Percentiles rank a stretch among this genome's conserved stretches.
Conservation (phyloP, 1,140 invertebrate genomes). For the Dendroctonus valens region DNA sequence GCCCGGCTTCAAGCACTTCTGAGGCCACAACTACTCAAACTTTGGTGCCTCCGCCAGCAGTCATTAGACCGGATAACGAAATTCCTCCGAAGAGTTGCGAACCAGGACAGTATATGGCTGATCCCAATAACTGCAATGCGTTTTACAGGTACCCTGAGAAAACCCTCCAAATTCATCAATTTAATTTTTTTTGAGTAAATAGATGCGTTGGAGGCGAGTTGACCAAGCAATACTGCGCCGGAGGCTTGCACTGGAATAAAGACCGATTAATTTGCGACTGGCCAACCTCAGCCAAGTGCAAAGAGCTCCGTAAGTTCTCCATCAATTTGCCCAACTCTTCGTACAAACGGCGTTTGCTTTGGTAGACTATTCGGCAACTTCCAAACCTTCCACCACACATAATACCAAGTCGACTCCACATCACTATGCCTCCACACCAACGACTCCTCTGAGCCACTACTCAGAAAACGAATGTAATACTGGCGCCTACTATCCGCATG, state of each 20-base stretch:
- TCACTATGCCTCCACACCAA: constrained; percentile 16
- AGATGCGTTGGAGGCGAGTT: constrained; percentile 70
- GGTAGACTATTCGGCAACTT: constrained; percentile 10
- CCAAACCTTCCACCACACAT: constrained; percentile 6
- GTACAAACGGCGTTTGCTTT: background rate
- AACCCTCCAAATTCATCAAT: background rate
- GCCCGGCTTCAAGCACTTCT: too few relatives aligned
- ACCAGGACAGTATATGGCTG: constrained; percentile 64
- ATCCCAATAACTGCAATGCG: constrained; percentile 68
- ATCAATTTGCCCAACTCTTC: background rate
- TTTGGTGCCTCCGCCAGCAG: constrained; percentile 48
- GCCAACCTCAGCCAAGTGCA: constrained; percentile 71
- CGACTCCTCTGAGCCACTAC: constrained; percentile 12
- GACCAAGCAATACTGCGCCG: constrained; percentile 68
- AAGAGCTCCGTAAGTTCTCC: constrained; percentile 43
- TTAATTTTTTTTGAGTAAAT: background rate
- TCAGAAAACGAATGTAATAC: constrained; percentile 48
- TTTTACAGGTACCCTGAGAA: constrained; percentile 56
- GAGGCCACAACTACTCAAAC: background rate
- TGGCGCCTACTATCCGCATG: constrained; percentile 61
- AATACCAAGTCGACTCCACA: constrained; percentile 30
- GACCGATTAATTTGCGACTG: constrained; percentile 71
- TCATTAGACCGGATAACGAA: constrained; percentile 48
- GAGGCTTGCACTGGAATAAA: constrained; percentile 78
- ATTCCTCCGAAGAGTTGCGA: constrained; percentile 52